phyloP scores from a whole-genome alignment of 1,140 invertebrate genomes.

The Eumeta japonica region DNA sequence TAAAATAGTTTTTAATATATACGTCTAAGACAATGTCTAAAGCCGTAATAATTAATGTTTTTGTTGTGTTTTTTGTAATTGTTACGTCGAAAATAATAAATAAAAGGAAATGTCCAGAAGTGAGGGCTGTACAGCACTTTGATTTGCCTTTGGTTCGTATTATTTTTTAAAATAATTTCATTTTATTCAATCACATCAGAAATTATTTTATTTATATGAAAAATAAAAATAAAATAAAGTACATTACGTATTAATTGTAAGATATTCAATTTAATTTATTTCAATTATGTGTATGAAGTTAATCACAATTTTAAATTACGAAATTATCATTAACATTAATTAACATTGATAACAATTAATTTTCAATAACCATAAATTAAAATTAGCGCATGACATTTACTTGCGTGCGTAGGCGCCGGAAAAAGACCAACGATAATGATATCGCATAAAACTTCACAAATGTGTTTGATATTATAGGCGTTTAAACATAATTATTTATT shows the following conservation, averaged over 20 bases:
- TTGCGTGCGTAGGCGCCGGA: too few species aligned
- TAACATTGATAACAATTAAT: too few species aligned
- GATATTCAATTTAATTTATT: neutral
- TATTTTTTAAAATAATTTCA: slow-evolving; percentile 2
- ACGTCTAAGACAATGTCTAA: slow-evolving; percentile 16
- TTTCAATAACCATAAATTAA: too few species aligned
- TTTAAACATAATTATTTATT: too few species aligned
- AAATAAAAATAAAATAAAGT: neutral
- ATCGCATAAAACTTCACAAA: too few species aligned
- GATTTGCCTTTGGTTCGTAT: slow-evolving; percentile 36
- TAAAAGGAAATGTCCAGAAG: slow-evolving; percentile 48
- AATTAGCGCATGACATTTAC: too few species aligned
- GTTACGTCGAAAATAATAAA: slow-evolving; percentile 30
- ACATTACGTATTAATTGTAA: neutral
- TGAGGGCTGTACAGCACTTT: slow-evolving; percentile 45
- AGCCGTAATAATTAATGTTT: slow-evolving; percentile 14
- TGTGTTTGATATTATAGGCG: too few species aligned
- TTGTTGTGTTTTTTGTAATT: slow-evolving; percentile 15
- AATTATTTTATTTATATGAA: neutral
- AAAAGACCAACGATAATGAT: too few species aligned
- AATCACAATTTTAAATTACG: neutral
- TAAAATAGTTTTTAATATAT: neutral
- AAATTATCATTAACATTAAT: neutral
- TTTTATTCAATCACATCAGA: neutral
- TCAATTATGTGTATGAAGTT: neutral